Conservation (phyloP, 2,797 vertebrate genomes). For the Cuculus canorus region DNA sequence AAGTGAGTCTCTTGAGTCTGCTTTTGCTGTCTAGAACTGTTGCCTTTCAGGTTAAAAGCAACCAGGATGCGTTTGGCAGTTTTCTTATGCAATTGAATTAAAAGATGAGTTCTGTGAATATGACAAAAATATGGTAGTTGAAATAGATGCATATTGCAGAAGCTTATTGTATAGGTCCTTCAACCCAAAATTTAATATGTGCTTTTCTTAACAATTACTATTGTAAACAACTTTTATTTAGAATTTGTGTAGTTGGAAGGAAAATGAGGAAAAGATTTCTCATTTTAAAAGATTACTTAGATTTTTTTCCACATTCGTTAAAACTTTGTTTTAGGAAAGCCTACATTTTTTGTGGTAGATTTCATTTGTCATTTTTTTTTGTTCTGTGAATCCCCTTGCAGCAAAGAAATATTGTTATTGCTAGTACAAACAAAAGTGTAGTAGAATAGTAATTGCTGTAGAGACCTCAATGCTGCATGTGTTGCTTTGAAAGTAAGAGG, state of each 20-base stretch:
- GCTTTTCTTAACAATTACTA: not conserved
- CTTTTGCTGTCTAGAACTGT: not conserved
- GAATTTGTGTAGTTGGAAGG: not conserved
- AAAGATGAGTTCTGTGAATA: not conserved
- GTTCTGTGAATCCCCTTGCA: not conserved
- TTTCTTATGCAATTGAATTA: not conserved
- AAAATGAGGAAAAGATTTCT: not conserved
- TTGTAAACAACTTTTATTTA: not conserved
- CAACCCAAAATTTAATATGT: not conserved
- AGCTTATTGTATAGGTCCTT: not conserved
- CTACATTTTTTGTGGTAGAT: not conserved
- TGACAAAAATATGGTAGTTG: not conserved
- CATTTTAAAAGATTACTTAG: too few species aligned
- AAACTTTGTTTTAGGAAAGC: not conserved
- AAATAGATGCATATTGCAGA: not conserved
- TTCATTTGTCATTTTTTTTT: not conserved
- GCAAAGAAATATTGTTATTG: not conserved
- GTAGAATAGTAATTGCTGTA: not conserved
- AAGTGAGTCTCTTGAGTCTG: not conserved
- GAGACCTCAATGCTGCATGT: not conserved
- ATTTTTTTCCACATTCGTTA: not conserved
- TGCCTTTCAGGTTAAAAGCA: not conserved
- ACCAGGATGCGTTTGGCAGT: not conserved
- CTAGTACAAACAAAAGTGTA: not conserved
- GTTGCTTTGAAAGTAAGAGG: not conserved